Percentiles rank a stretch among this genome's conserved stretches.
Evolutionary conservation across 2,113 vertebrate genomes (phyloP).

Genomic region (Osmerus eperlanus): DNA sequence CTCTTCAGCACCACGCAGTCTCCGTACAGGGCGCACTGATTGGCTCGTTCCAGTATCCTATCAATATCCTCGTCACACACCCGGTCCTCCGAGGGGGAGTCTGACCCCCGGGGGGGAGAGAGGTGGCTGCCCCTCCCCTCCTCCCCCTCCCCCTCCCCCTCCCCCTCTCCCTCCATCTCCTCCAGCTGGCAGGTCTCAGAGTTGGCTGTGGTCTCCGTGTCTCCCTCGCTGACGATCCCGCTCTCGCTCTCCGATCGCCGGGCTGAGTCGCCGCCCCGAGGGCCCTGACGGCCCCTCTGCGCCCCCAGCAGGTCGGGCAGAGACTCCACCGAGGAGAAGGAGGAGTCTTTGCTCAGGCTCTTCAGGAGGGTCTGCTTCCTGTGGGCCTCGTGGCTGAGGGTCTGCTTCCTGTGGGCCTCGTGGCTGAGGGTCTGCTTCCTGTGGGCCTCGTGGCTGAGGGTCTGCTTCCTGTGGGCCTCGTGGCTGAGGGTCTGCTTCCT

Average conservation of each 20-base stretch:
- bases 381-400: conserved; percentile 46
- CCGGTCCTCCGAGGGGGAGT: conserved; percentile 21
- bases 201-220: conserved; percentile 78
- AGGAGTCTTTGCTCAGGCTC: conserved; percentile 86
- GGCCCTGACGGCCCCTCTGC: conserved; percentile 50
- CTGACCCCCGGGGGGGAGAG: conserved; percentile 16
- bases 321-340: conserved; percentile 88
- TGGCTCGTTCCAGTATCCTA: conserved; percentile 43
- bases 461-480: too few relatives aligned
- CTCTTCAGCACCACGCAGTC: conserved; percentile 27
- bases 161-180: conserved; percentile 39
- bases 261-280: conserved; percentile 59
- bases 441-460: too few relatives aligned
- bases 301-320: conserved; percentile 84
- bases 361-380: conserved; percentile 76
- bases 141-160: conserved; percentile 56
- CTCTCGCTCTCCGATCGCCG: conserved; percentile 88
- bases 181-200: conserved; percentile 75
- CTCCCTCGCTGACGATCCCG: conserved; percentile 88
- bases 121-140: conserved; percentile 20
- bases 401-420: too few relatives aligned
- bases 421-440: too few relatives aligned
- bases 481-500: too few relatives aligned
- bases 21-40: conserved; percentile 42
- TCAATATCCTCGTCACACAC: conserved; percentile 45